Conservation (phyloP, 2,888 invertebrate species). For the Julus scanicus region DNA sequence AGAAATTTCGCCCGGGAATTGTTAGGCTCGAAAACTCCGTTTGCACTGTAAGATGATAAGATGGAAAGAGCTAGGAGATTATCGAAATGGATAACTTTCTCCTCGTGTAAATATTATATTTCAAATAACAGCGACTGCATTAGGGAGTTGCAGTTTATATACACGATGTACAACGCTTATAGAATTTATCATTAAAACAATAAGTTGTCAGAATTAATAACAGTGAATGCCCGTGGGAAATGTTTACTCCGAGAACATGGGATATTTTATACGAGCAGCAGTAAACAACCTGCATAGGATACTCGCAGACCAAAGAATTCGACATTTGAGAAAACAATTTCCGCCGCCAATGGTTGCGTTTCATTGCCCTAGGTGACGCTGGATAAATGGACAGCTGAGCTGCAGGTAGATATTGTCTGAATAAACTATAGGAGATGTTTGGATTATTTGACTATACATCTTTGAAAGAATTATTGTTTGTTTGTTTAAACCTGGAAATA, state of each 20-base stretch:
- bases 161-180: not conserved
- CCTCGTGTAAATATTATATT: constrained; percentile 15
- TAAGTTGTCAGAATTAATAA: constrained; percentile 37
- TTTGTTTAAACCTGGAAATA: too few relatives aligned
- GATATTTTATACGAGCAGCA: not conserved
- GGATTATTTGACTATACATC: too few relatives aligned
- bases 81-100: constrained; percentile 24
- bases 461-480: too few relatives aligned
- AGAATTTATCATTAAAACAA: constrained; percentile 27
- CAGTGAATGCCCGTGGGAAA: not conserved
- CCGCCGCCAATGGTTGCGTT: not conserved
- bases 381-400: not conserved
- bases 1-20: not conserved
- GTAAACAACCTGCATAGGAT: not conserved
- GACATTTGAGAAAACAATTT: not conserved
- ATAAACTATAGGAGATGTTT: too few relatives aligned
- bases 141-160: not conserved
- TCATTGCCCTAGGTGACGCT: not conserved
- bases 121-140: constrained; percentile 3
- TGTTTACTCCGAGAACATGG: not conserved
- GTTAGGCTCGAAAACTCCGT: not conserved
- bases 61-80: not conserved
- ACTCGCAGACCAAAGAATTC: too few relatives aligned
- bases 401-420: not conserved
- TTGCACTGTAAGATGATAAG: not conserved